These are phyloP conservation scores for Cochlearius cochlearius DNA, from an alignment of 2,113 vertebrate species.

Conservation along the genomic window DNA sequence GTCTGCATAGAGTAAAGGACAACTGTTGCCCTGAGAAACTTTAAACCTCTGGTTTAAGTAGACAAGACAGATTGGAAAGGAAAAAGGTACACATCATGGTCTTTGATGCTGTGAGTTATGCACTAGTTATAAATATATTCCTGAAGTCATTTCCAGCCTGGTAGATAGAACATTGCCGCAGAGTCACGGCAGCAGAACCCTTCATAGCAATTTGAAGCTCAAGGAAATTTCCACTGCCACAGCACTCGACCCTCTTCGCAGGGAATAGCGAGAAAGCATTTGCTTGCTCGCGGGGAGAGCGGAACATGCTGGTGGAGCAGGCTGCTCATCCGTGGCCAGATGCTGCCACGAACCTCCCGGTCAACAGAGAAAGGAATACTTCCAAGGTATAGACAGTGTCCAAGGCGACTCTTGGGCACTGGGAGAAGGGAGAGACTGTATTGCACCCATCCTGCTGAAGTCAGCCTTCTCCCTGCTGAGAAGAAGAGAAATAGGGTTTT, in stretches of 20 bases:
- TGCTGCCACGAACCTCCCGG: background rate
- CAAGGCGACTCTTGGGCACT: too few species aligned
- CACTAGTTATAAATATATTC: background rate
- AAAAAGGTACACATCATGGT: background rate
- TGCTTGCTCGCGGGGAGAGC: background rate
- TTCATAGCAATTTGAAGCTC: background rate
- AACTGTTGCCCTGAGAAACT: background rate
- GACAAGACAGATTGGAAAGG: background rate
- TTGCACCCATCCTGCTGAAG: background rate
- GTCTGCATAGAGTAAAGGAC: background rate
- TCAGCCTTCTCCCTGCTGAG: background rate
- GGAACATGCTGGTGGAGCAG: background rate
- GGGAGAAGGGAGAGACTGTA: background rate
- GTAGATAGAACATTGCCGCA: background rate
- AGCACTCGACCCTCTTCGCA: background rate
- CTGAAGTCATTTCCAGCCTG: background rate
- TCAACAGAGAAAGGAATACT: background rate
- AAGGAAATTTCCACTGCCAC: slow-evolving; percentile 11
- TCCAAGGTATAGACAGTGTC: background rate
- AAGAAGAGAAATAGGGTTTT: background rate
- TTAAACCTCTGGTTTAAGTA: slow-evolving; percentile 4
- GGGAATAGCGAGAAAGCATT: background rate
- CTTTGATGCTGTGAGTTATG: background rate
- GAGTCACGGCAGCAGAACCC: background rate
- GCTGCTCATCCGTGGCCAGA: background rate